These are phyloP conservation scores for Sussaba pulchella DNA, from an alignment of 2,888 invertebrate species.

Conservation along the genomic window DNA sequence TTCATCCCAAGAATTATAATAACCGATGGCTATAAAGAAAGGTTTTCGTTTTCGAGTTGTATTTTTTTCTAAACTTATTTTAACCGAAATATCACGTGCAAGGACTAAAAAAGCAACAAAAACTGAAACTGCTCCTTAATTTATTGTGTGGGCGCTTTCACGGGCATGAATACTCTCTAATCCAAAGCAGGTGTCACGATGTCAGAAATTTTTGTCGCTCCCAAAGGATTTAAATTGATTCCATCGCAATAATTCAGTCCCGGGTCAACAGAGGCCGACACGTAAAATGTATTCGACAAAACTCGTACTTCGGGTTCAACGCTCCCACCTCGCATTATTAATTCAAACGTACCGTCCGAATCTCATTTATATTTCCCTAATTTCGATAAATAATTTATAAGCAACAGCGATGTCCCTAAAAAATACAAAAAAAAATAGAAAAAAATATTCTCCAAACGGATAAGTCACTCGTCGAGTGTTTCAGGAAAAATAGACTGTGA, in stretches of 20 bases:
- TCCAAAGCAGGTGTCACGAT: conserved; percentile 10
- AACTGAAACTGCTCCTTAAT: not conserved
- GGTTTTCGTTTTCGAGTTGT: not conserved
- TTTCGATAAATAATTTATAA: conserved; percentile 29
- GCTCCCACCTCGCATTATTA: not conserved
- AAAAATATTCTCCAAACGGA: not conserved
- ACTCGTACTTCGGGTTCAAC: conserved; percentile 8
- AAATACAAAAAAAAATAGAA: not conserved
- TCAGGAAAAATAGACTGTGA: not conserved
- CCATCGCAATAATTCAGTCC: not conserved
- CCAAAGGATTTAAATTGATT: conserved; percentile 10
- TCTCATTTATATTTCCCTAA: not conserved
- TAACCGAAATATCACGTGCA: not conserved
- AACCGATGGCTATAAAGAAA: not conserved
- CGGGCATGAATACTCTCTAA: not conserved
- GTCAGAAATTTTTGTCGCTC: not conserved
- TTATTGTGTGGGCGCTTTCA: not conserved
- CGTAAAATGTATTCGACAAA: not conserved
- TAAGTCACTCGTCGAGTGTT: not conserved
- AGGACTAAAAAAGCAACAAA: conserved; percentile 1
- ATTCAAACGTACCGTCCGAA: not conserved
- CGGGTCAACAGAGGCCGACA: not conserved
- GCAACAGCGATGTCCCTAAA: not conserved
- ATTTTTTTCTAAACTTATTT: not conserved
- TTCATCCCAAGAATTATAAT: conserved; percentile 8